Conservation (phyloP, 2,888 invertebrate species). For the Noctua janthe region DNA sequence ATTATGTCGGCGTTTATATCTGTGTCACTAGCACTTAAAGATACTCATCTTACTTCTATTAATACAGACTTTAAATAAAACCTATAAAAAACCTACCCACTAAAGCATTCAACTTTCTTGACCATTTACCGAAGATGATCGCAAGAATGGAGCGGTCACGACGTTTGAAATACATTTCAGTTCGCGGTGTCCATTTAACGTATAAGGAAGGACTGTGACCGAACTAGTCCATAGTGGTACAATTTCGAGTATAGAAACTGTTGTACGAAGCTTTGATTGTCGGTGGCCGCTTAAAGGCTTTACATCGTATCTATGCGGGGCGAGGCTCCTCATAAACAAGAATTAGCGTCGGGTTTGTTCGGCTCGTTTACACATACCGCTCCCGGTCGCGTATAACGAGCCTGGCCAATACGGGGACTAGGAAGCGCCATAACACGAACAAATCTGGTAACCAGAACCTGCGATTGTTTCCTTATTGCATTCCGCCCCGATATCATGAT, state of each 20-base stretch:
- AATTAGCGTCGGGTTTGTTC: slow-evolving; percentile 87
- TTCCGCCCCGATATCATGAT: slow-evolving; percentile 61
- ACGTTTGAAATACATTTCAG: slow-evolving; percentile 71
- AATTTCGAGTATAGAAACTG: slow-evolving; percentile 74
- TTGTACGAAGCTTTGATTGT: slow-evolving; percentile 80
- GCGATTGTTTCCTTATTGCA: slow-evolving; percentile 82
- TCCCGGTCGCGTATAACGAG: slow-evolving; percentile 86
- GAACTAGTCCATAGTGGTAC: slow-evolving; percentile 71
- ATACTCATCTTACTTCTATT: slow-evolving; percentile 80
- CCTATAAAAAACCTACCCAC: slow-evolving; percentile 70
- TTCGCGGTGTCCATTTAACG: slow-evolving; percentile 75
- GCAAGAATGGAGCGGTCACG: slow-evolving; percentile 73
- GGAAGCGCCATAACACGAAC: slow-evolving; percentile 84
- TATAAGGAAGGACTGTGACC: slow-evolving; percentile 76
- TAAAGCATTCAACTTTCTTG: slow-evolving; percentile 65
- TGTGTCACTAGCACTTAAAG: slow-evolving; percentile 81
- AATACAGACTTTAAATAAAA: slow-evolving; percentile 76
- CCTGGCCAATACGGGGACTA: slow-evolving; percentile 81
- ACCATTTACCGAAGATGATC: slow-evolving; percentile 59
- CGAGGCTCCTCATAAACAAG: slow-evolving; percentile 87
- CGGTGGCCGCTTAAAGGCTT: slow-evolving; percentile 81
- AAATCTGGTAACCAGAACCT: slow-evolving; percentile 79
- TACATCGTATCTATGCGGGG: slow-evolving; percentile 80
- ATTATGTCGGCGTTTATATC: slow-evolving; percentile 81
- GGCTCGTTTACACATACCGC: slow-evolving; percentile 89